A percentile compares a stretch with the other conserved stretches of the same genome.
Conservation (phyloP, 1,140 invertebrate genomes). For the Himalopsyche phryganea region DNA sequence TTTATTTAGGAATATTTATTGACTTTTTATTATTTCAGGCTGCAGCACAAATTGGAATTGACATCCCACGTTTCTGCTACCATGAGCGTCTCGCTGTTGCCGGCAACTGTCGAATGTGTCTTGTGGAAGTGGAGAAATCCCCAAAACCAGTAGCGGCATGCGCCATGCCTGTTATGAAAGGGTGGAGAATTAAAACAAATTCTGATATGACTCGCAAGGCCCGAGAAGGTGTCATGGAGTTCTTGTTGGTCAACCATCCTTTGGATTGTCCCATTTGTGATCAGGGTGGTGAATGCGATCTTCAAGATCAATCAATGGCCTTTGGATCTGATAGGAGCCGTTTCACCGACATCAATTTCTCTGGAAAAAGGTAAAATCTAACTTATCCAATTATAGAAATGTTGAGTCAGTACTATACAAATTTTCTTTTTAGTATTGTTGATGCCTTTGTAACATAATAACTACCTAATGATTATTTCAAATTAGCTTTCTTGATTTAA, state of each 20-base stretch:
- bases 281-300: conserved; percentile 98
- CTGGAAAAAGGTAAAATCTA: conserved; percentile 78
- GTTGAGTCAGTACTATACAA: no score
- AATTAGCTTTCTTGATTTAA: background rate
- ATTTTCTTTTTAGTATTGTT: no score
- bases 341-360: conserved; percentile 90
- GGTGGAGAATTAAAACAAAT: conserved; percentile 92
- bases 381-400: no score
- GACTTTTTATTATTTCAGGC: conserved; percentile 64
- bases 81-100: conserved; percentile 97
- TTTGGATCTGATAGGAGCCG: conserved; percentile 95
- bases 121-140: conserved; percentile 97
- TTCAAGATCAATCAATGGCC: conserved; percentile 99
- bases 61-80: conserved; percentile 99
- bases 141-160: conserved; percentile 97
- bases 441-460: no score
- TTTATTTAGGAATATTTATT: no score
- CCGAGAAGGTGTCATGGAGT: conserved; percentile 98
- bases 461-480: no score
- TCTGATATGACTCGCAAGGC: conserved; percentile 93
- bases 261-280: conserved; percentile 99
- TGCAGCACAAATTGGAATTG: conserved; percentile 90
- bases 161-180: conserved; percentile 99
- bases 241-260: conserved; percentile 96
- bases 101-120: conserved; percentile 98